Evolutionary conservation across 2,113 vertebrate genomes (phyloP).

Genomic region (Crypturellus undulatus): DNA sequence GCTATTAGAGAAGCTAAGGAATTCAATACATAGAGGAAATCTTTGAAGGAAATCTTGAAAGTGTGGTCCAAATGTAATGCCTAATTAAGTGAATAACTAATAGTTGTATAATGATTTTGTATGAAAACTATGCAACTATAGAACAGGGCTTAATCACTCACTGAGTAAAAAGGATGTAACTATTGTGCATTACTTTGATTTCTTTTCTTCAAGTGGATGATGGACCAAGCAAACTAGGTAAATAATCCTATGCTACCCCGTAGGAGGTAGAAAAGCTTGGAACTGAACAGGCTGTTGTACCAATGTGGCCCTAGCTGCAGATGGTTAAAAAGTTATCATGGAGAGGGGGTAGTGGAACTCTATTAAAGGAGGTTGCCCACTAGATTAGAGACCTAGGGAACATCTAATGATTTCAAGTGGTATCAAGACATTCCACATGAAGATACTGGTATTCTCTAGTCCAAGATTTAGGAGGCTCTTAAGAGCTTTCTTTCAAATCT

Average conservation of each 20-base stretch:
- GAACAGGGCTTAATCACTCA: neutral
- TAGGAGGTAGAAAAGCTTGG: neutral
- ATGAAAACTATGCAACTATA: neutral
- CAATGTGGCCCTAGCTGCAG: neutral
- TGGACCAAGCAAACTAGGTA: neutral
- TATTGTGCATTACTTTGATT: neutral
- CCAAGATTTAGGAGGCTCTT: neutral
- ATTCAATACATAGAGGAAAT: neutral
- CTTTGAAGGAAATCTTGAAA: neutral
- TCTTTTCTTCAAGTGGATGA: neutral
- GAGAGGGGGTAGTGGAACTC: neutral
- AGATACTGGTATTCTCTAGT: neutral
- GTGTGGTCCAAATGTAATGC: neutral
- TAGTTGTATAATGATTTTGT: neutral
- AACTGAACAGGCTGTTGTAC: neutral
- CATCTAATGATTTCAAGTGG: neutral
- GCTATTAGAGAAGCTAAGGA: neutral
- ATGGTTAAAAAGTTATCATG: neutral
- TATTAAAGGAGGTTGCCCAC: neutral
- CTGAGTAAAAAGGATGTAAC: neutral
- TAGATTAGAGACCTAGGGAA: neutral
- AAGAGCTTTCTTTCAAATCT: neutral
- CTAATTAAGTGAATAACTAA: neutral
- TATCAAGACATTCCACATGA: neutral
- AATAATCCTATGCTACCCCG: neutral